Conservation (phyloP, 1,140 invertebrate genomes). For the Hydropsyche tenuis region DNA sequence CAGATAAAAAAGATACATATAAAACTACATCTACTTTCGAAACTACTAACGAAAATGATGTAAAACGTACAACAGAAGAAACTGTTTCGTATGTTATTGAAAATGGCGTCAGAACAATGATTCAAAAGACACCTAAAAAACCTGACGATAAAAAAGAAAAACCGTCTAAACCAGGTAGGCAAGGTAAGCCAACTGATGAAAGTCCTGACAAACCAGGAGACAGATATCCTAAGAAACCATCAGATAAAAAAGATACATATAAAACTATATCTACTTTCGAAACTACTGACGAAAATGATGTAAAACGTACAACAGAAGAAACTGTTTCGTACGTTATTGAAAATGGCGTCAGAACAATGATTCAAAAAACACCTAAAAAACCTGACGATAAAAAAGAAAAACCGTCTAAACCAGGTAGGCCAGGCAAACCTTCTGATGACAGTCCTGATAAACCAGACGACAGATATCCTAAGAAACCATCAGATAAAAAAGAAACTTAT, state of each 20-base stretch:
- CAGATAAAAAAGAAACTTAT: background rate
- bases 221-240: conserved; percentile 31
- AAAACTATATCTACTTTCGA: background rate
- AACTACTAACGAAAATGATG: background rate
- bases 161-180: background rate
- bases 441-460: background rate
- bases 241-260: background rate
- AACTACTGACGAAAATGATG: background rate
- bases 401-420: background rate
- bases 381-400: conserved; percentile 39
- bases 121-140: conserved; percentile 28
- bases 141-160: conserved; percentile 31
- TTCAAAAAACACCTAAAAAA: conserved; percentile 31
- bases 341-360: conserved; percentile 31
- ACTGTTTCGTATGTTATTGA: conserved; percentile 38
- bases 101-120: conserved; percentile 40
- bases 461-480: background rate
- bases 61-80: conserved; percentile 31
- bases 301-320: background rate
- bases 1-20: background rate
- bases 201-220: background rate
- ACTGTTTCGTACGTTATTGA: conserved; percentile 25
- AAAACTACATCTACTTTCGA: background rate
- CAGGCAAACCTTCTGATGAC: background rate
- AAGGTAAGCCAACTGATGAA: conserved; percentile 45